Base-by-base conservation (phyloP, 2,113 vertebrate species). In the Bubo bubo region DNA sequence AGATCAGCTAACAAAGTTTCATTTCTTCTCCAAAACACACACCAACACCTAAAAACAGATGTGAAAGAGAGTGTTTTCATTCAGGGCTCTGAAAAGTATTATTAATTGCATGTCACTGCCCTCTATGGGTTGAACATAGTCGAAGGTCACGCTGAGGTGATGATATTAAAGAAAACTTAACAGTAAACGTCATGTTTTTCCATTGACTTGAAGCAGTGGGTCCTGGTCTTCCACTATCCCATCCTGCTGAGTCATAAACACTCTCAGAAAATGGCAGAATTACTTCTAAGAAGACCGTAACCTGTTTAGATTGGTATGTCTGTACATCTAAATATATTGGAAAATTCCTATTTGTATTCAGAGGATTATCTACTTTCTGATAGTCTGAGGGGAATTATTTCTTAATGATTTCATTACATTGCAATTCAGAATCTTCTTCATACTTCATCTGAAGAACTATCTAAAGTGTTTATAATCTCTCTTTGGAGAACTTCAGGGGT, bases 71-170 rank as follows among this genome's bases (percentile, higher is more conserved):
- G 19, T 26, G 24, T 52, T 88, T 81, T 84, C 18, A 64, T 66
- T 83, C 39, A 79, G 89, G 45, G 2, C 14, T 80, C 68, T 73
- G 24, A 66, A 73, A 92, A 70, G 24, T 79, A 49, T 76, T 88
- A 82, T 93, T 86, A 88, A 91, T 81, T 96, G 56, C 64, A 77
- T 87, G 63, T 93, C 70, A 91, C 68, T 97, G 95, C 94, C 84
- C 90, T 89, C 83, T 94, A 82, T 55, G 64, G 83, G 86, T 15
- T 64, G 55, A 87, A 75, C 7, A 17, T 6, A 67, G 64, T 2
- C 1, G 7, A 86, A 94, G 96, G 79, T 70, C 79, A 93, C 73
- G 41, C 34, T 79, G 45, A 93, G 71, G 76, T 90, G 70, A 73
- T 19, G 15, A 88, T 45, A 26, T 43, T 34, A 83, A 47, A 8